Evolutionary conservation across 2,888 invertebrate species (phyloP).

Genomic region (Euclidia mi): DNA sequence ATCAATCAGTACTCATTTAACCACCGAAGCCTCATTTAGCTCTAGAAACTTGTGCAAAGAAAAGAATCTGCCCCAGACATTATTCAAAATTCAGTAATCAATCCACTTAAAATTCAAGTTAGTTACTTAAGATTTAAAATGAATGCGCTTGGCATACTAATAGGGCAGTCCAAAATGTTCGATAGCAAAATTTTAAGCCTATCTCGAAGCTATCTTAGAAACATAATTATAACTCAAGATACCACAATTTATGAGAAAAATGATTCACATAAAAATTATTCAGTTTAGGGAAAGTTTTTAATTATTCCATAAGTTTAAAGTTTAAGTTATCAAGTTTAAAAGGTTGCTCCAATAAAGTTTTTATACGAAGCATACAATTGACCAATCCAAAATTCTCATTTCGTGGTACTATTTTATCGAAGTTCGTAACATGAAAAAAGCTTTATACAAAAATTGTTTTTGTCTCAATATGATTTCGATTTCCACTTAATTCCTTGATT

Average conservation of each 20-base stretch:
- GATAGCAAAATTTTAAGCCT: slow-evolving; percentile 24
- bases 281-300: slow-evolving; percentile 26
- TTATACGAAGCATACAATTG: slow-evolving; percentile 12
- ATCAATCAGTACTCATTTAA: background rate
- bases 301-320: slow-evolving; percentile 15
- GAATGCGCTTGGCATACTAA: slow-evolving; percentile 51
- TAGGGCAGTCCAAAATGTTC: slow-evolving; percentile 27
- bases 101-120: slow-evolving; percentile 51
- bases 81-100: slow-evolving; percentile 50
- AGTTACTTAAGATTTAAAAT: slow-evolving; percentile 45
- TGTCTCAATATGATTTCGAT: slow-evolving; percentile 10
- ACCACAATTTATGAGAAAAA: slow-evolving; percentile 27
- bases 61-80: slow-evolving; percentile 21
- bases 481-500: slow-evolving; percentile 47
- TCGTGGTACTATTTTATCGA: slow-evolving; percentile 2
- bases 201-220: slow-evolving; percentile 17
- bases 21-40: slow-evolving; percentile 2
- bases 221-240: slow-evolving; percentile 15
- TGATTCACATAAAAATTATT: slow-evolving; percentile 9
- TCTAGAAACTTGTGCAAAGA: slow-evolving; percentile 9
- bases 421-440: background rate
- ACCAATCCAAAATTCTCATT: slow-evolving; percentile 7
- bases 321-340: background rate
- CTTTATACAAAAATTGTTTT: slow-evolving; percentile 8
- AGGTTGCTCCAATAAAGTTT: background rate